These are phyloP conservation scores for Melanaphis sacchari DNA, from an alignment of 1,140 invertebrate genomes.

Conservation along the genomic window DNA sequence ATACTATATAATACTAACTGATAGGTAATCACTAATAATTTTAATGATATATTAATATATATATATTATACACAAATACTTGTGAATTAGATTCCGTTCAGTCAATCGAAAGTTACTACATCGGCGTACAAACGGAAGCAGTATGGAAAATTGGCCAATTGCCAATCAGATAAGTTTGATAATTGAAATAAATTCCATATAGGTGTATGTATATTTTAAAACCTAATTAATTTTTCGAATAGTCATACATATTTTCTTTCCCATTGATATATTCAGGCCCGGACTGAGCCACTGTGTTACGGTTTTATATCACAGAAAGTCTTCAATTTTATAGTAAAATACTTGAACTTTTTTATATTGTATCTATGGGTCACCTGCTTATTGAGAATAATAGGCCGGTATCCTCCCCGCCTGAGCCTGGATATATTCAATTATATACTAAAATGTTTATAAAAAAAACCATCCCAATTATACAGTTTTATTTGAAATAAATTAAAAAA, in stretches of 20 bases:
- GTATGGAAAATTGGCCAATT: not conserved
- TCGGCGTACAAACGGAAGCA: not conserved
- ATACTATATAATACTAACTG: not conserved
- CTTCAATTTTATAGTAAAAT: too few species aligned
- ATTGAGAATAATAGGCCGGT: too few species aligned
- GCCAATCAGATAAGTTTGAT: conserved; percentile 29
- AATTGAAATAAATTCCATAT: not conserved
- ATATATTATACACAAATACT: not conserved
- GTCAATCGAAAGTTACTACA: not conserved
- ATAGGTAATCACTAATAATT: too few species aligned
- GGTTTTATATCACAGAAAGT: too few species aligned
- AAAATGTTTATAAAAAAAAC: not conserved
- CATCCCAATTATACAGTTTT: not conserved
- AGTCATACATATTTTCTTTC: not conserved
- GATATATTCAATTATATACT: not conserved
- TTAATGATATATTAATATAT: not conserved
- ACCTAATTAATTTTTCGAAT: not conserved
- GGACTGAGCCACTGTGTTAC: too few species aligned
- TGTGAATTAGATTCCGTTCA: not conserved
- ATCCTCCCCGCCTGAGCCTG: too few species aligned
- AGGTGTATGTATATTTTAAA: not conserved
- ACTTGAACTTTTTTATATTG: too few species aligned
- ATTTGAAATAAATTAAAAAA: not conserved
- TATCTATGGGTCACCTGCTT: too few species aligned
- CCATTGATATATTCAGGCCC: not conserved